Percentiles rank a stretch among this genome's conserved stretches.
These are phyloP conservation scores for Archivesica marissinica DNA, from an alignment of 1,140 invertebrate genomes.

Conservation along the genomic window DNA sequence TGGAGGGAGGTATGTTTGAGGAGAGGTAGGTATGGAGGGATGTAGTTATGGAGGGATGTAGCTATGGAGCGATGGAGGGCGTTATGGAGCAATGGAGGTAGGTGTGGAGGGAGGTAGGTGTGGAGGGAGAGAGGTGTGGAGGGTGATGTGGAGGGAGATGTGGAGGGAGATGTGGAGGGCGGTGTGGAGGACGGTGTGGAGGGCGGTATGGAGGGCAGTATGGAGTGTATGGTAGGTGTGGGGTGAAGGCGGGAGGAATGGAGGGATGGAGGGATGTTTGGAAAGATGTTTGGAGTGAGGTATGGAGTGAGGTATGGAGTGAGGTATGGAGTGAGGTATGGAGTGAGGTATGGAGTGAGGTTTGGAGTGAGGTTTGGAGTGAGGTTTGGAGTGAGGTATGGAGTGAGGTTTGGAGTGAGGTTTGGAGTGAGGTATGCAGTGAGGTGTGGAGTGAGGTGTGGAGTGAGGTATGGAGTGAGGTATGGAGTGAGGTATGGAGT, in stretches of 20 bases:
- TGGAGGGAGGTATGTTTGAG: neutral
- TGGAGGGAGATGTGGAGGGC: no score
- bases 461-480: no score
- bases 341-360: neutral
- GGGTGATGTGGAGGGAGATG: no score
- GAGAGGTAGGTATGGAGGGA: neutral
- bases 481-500: no score
- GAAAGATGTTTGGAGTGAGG: neutral
- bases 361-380: neutral
- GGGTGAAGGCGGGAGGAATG: neutral
- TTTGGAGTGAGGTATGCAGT: no score
- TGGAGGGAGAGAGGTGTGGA: no score
- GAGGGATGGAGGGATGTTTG: neutral
- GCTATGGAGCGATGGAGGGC: neutral
- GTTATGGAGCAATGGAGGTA: no score
- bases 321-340: neutral
- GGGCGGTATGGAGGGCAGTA: no score
- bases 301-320: neutral
- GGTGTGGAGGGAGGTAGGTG: no score
- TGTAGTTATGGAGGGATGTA: conserved; percentile 3
- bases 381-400: neutral
- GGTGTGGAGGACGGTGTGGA: no score
- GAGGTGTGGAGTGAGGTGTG: no score
- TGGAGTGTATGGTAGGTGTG: no score
- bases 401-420: neutral